Evolutionary conservation across 2,888 invertebrate genomes (phyloP).

Genomic region (Pammene aurita): DNA sequence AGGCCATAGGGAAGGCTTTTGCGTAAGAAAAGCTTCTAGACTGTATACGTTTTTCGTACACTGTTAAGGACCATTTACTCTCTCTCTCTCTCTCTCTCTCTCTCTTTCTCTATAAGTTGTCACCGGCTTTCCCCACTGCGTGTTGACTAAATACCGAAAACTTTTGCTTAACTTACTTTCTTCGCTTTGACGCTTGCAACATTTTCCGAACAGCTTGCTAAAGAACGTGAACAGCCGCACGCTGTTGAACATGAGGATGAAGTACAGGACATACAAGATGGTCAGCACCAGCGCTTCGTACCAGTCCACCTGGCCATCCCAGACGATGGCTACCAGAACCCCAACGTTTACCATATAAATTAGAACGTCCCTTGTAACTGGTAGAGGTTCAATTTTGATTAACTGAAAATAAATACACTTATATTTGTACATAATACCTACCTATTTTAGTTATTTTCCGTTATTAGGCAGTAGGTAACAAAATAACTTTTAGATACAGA

Average conservation of each 20-base stretch:
- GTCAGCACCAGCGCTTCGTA: constrained; percentile 89
- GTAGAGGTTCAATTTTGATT: constrained; percentile 90
- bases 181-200: constrained; percentile 44
- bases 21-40: too few relatives aligned
- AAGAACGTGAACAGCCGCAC: constrained; percentile 68
- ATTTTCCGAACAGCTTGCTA: constrained; percentile 52
- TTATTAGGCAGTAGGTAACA: too few relatives aligned
- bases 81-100: too few relatives aligned
- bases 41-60: too few relatives aligned
- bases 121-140: too few relatives aligned
- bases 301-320: constrained; percentile 91
- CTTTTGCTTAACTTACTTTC: constrained; percentile 47
- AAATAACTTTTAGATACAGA: too few relatives aligned
- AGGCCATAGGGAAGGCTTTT: too few relatives aligned
- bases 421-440: too few relatives aligned
- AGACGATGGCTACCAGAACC: constrained; percentile 87
- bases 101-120: too few relatives aligned
- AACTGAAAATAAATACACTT: constrained; percentile 78
- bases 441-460: too few relatives aligned
- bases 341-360: constrained; percentile 90
- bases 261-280: constrained; percentile 89
- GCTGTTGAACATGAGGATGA: constrained; percentile 88
- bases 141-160: too few relatives aligned
- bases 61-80: too few relatives aligned
- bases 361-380: constrained; percentile 90